Base-by-base conservation (phyloP, 2,888 invertebrate genomes). In the Eristalinus sepulchralis region DNA sequence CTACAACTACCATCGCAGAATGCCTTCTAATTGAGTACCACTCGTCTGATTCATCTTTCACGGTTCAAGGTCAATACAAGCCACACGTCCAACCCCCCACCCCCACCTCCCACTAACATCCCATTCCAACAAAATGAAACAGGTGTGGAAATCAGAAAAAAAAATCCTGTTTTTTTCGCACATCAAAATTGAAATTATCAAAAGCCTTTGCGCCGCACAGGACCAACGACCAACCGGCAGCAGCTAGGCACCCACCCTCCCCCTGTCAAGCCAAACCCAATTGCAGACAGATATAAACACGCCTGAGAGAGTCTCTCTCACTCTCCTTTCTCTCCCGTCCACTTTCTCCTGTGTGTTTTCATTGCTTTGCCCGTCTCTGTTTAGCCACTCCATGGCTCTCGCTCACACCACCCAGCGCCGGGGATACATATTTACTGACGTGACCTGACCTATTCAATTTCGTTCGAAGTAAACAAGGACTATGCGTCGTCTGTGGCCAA, bases 361-460 rank as follows among this genome's bases (percentile, higher is more conserved):
- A 20, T 59, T 1, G 36, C 59, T 59, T 22, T 62, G 20, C 13
- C 47, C 73, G 34, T 24, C 33, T 72, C 10, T 22, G 39, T 17
- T 4, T 57, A 1, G 34, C 6, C 34, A 24, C 27, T 80, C n/a
- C 36, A 27, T 60, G 6, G 60, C 27, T 76, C 27, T 59, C 10
- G n/a, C 68, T 33, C 47, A 17, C 47, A 47, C 47, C 47, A 47
- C 8, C 24, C 53, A 80, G 27, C 64, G 9, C 59, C 17, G 11
- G 53, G 63, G 31, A 57, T 55, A 36, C 27, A n/a, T 57, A 60
- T 73, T 27, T 80, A 75, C 62, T 64, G 71, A 68, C 62, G 75
- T 84, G 81, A 81, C 84, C 80, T 84, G 84, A 84, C 84, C 84
- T 84, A 84, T 84, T 84, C 84, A 81, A 84, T 81, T 81, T 81